Evolutionary conservation across 2,888 invertebrate species (phyloP).

Genomic region (Dolichopus griseipennis): DNA sequence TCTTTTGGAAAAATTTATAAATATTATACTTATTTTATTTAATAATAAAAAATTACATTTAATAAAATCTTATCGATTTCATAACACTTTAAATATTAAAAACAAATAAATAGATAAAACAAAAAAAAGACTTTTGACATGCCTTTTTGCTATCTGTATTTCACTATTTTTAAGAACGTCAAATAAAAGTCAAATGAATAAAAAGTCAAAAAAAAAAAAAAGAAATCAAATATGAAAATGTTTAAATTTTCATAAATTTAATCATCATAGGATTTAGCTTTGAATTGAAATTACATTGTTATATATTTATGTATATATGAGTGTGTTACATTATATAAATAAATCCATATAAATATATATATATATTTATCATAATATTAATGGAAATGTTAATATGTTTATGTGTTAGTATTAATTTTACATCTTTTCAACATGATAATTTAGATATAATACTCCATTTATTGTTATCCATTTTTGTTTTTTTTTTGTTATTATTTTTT

Average conservation of each 20-base stretch:
- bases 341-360: background rate
- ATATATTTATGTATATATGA: background rate
- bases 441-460: background rate
- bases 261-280: constrained; percentile 4
- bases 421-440: background rate
- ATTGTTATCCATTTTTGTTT: background rate
- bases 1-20: too few species aligned
- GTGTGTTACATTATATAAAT: too few species aligned
- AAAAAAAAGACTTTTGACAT: too few species aligned
- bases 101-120: too few species aligned
- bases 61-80: too few species aligned
- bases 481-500: background rate
- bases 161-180: too few species aligned
- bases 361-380: background rate
- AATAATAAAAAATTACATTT: too few species aligned
- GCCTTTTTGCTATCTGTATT: too few species aligned
- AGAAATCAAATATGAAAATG: background rate
- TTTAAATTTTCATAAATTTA: constrained; percentile 1
- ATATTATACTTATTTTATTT: too few species aligned
- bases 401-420: background rate
- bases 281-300: background rate
- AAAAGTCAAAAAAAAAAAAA: background rate
- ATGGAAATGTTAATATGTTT: background rate
- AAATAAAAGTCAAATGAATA: background rate
- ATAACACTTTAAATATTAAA: too few species aligned